Conservation (phyloP, 2,888 invertebrate genomes). For the Acanthacorydalis orientalis region DNA sequence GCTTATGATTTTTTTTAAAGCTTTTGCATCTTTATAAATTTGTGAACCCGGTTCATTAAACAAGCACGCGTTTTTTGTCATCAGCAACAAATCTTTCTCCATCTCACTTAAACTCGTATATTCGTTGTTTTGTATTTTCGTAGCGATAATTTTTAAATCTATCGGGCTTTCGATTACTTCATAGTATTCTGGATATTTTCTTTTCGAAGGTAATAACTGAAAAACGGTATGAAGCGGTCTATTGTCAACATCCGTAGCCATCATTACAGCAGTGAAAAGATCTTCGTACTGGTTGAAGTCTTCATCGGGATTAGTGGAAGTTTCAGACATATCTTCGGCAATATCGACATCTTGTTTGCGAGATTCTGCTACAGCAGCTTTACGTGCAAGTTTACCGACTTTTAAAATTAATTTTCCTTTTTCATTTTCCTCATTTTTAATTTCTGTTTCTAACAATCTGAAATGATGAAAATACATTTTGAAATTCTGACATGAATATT, state of each 20-base stretch:
- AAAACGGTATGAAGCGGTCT: slow-evolving; percentile 77
- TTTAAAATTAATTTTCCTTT: slow-evolving; percentile 35
- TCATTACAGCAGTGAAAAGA: slow-evolving; percentile 75
- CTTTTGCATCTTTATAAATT: slow-evolving; percentile 90
- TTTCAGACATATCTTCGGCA: slow-evolving; percentile 51
- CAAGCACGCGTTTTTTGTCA: slow-evolving; percentile 88
- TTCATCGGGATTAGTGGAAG: slow-evolving; percentile 57
- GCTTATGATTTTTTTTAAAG: slow-evolving; percentile 57
- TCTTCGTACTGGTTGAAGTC: slow-evolving; percentile 69
- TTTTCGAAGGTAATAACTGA: slow-evolving; percentile 80
- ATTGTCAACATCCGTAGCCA: slow-evolving; percentile 65
- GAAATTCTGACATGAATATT: too few relatives aligned
- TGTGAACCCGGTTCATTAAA: slow-evolving; percentile 95
- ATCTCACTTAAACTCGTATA: slow-evolving; percentile 66
- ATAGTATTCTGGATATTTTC: slow-evolving; percentile 90
- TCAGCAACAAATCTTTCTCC: slow-evolving; percentile 75
- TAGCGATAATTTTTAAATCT: slow-evolving; percentile 84
- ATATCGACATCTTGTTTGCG: slow-evolving; percentile 30
- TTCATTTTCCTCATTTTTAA: slow-evolving; percentile 29
- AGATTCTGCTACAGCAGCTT: slow-evolving; percentile 19
- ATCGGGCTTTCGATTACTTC: slow-evolving; percentile 87
- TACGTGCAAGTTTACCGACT: slow-evolving; percentile 30
- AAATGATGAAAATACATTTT: slow-evolving; percentile 11
- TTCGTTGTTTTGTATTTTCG: slow-evolving; percentile 71
- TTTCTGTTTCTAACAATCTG: slow-evolving; percentile 18